Percentiles rank a stretch among this genome's conserved stretches.
These are phyloP conservation scores for Tetramorium bicarinatum DNA, from an alignment of 2,888 invertebrate genomes.

Conservation along the genomic window DNA sequence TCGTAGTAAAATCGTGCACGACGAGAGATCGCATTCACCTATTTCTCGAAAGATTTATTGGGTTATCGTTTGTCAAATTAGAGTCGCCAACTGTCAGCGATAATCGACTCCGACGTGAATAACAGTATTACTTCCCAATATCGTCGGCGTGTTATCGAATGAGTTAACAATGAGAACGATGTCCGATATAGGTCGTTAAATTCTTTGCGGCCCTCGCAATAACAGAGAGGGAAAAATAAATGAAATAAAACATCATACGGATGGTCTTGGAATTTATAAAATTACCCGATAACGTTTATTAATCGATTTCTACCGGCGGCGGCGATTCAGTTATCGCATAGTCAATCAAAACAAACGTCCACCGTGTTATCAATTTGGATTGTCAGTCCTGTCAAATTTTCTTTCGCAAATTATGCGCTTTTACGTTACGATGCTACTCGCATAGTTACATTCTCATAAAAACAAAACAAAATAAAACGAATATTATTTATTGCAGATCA, in stretches of 20 bases:
- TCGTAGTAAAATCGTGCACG: background rate
- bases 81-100: background rate
- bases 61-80: constrained; percentile 29
- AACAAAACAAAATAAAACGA: background rate
- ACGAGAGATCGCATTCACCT: background rate
- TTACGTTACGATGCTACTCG: no score
- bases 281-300: constrained; percentile 8
- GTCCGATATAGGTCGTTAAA: constrained; percentile 21
- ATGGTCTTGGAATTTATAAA: background rate
- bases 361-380: background rate
- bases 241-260: background rate
- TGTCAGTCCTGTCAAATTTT: background rate
- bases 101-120: constrained; percentile 14
- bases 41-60: constrained; percentile 29
- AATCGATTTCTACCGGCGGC: no score
- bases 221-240: background rate
- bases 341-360: background rate
- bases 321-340: background rate
- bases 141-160: constrained; percentile 17
- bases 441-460: background rate
- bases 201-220: constrained; percentile 18
- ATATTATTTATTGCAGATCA: background rate
- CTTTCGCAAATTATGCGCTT: background rate
- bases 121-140: constrained; percentile 18
- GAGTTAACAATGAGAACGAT: constrained; percentile 24